These are phyloP conservation scores for Diadema setosum DNA, from an alignment of 35 echinoderm and acorn worm genomes.

Conservation along the genomic window DNA sequence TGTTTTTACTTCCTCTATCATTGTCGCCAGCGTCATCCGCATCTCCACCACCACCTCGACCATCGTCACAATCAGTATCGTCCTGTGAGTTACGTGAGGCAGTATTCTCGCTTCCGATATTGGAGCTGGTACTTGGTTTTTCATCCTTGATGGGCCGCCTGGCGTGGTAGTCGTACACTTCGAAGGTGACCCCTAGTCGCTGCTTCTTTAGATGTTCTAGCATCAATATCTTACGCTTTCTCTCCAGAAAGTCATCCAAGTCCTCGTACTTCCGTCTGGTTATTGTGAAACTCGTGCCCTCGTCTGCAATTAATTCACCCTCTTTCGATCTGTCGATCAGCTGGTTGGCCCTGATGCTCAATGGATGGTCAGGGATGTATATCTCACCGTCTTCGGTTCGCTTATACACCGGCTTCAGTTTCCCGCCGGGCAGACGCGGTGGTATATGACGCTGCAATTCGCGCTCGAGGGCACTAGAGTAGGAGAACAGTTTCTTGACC, in stretches of 20 bases:
- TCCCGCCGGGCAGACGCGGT: conserved; percentile 52
- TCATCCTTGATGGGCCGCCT: too few species aligned
- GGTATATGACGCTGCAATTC: conserved; percentile 58
- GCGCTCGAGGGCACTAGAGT: conserved; percentile 42
- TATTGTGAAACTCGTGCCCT: neutral
- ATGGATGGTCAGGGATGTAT: conserved; percentile 18
- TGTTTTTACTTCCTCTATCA: too few species aligned
- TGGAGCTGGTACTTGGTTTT: too few species aligned
- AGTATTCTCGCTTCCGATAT: too few species aligned
- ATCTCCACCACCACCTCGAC: too few species aligned
- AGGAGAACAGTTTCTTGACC: conserved; percentile 50
- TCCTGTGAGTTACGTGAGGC: too few species aligned
- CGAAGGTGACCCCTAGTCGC: neutral
- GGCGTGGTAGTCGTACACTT: too few species aligned
- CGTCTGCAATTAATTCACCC: neutral
- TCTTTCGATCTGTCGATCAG: neutral
- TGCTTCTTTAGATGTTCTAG: neutral
- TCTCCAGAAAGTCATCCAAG: neutral
- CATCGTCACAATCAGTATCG: too few species aligned
- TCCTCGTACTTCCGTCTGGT: neutral
- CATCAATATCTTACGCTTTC: neutral
- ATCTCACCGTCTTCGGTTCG: conserved; percentile 53
- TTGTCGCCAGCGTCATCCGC: too few species aligned
- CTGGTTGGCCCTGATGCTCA: neutral
- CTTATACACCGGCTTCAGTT: conserved; percentile 75